Evolutionary conservation across 2,888 invertebrate genomes (phyloP), one percentile per base, ranked within the genome.

Genomic region (Heteromurus nitidus): DNA sequence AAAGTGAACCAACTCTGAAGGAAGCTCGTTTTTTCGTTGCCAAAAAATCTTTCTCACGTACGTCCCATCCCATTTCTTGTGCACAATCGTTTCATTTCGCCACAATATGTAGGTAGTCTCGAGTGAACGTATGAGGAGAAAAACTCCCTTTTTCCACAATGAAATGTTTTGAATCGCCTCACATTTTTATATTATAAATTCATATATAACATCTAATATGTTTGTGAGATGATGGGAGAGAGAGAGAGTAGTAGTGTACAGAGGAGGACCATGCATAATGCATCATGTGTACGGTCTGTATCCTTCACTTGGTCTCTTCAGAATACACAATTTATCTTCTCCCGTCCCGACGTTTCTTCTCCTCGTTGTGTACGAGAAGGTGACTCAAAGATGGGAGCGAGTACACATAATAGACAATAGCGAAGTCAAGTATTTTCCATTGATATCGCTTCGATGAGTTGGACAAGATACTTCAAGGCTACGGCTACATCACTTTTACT

Each of bases 1-100:
- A 50, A 50, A 50, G 50, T 50, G 50, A 50, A 50, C 50, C 50
- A 50, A 50, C 18, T 50, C n/a, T n/a, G n/a, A n/a, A n/a, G n/a
- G n/a, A 20, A 50, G 20, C 18, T 50, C 20, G 36, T 50, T 50
- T 13, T 13, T 20, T 50, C 20, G 50, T 18, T 50, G 50, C 50
- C 50, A 50, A 50, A 50, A 47, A 50, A 50, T 20, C 20, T 20
- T 50, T 50, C n/a, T 50, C n/a, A 20, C 50, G 20, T 20, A 20
- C 20, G 18, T 20, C 9, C 9, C 20, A 50, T 18, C 50, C 16
- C 50, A 50, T 20, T 50, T 50, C 13, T 5, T 13, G n/a, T 20
- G n/a, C 50, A 50, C 50, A 50, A 50, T 20, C 50, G 2, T 50
- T 50, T 50, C 50, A 50, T 50, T 50, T 50, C 20, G 36, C 7